A percentile compares a stretch with the other conserved stretches of the same genome.
Conservation (phyloP, 2,888 invertebrate genomes). For the Limenitis camilla region DNA sequence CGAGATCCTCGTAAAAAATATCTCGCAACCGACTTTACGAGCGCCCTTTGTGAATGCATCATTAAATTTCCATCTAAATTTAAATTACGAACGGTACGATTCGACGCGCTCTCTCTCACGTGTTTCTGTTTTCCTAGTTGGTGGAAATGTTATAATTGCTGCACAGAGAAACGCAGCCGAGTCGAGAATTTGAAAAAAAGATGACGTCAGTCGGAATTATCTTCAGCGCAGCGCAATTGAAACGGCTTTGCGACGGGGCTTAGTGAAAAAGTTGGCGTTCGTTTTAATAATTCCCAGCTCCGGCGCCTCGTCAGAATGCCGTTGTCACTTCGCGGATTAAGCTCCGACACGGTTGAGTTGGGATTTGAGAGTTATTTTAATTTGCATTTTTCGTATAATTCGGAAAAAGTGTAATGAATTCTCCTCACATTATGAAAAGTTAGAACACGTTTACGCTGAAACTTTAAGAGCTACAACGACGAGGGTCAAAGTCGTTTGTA, state of each 20-base stretch:
- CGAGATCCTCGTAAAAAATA: slow-evolving; percentile 75
- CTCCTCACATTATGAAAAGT: slow-evolving; percentile 36
- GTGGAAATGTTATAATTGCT: slow-evolving; percentile 74
- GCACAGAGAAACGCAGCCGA: slow-evolving; percentile 68
- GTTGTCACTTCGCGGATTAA: slow-evolving; percentile 75
- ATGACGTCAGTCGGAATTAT: slow-evolving; percentile 75
- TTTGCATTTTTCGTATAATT: slow-evolving; percentile 66
- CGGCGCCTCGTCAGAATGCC: slow-evolving; percentile 75
- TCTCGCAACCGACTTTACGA: slow-evolving; percentile 74
- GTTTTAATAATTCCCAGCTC: slow-evolving; percentile 75
- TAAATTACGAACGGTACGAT: slow-evolving; percentile 70
- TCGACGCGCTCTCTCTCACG: slow-evolving; percentile 67
- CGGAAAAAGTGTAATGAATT: slow-evolving; percentile 43
- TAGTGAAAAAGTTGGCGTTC: slow-evolving; percentile 75
- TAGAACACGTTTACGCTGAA: slow-evolving; percentile 42
- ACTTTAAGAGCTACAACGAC: slow-evolving; percentile 48
- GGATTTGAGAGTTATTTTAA: slow-evolving; percentile 73
- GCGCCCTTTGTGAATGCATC: slow-evolving; percentile 74
- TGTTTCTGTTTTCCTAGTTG: slow-evolving; percentile 73
- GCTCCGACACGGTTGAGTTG: slow-evolving; percentile 73
- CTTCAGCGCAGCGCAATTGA: slow-evolving; percentile 75
- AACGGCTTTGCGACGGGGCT: slow-evolving; percentile 74
- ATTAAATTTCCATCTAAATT: slow-evolving; percentile 76
- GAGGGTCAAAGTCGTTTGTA: slow-evolving; percentile 61
- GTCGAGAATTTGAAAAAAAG: slow-evolving; percentile 72